Conservation (phyloP, 2,797 vertebrate species). For the Gambusia yucatana region DNA sequence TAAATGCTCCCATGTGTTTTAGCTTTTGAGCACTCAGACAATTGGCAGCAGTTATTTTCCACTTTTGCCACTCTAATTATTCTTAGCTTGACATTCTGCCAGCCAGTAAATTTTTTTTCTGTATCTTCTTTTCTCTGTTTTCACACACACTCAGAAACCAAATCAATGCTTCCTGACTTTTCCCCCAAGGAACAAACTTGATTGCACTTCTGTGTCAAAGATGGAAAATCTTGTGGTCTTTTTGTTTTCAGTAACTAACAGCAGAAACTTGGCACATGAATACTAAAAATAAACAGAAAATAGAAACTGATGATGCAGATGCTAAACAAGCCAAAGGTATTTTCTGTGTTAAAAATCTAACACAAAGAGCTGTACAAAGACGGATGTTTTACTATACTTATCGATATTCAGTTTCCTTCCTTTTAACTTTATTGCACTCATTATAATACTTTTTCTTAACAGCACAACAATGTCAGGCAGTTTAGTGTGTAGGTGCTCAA, state of each 20-base stretch:
- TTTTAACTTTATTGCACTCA: conserved; percentile 13
- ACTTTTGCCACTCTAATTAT: conserved; percentile 55
- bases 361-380: conserved; percentile 13
- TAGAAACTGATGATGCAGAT: conserved; percentile 11
- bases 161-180: conserved; percentile 37
- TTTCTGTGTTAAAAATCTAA: conserved; percentile 47
- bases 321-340: conserved; percentile 55
- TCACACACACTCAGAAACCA: conserved; percentile 45
- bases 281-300: conserved; percentile 43
- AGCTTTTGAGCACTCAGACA: conserved; percentile 52
- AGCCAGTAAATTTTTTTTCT: conserved; percentile 30
- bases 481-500: not conserved
- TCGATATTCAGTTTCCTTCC: not conserved
- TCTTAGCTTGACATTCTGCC: conserved; percentile 55
- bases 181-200: conserved; percentile 50
- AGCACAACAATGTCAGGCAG: not conserved
- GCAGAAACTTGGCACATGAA: conserved; percentile 54
- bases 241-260: conserved; percentile 61
- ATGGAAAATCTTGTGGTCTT: conserved; percentile 73
- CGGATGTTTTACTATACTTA: conserved; percentile 18
- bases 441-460: not conserved
- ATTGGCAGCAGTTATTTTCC: conserved; percentile 56
- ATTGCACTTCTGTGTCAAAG: conserved; percentile 70
- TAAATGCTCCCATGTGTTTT: conserved; percentile 38
- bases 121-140: conserved; percentile 12